These are phyloP conservation scores for Ophonus ardosiacus DNA, from an alignment of 2,888 invertebrate genomes.

Conservation along the genomic window DNA sequence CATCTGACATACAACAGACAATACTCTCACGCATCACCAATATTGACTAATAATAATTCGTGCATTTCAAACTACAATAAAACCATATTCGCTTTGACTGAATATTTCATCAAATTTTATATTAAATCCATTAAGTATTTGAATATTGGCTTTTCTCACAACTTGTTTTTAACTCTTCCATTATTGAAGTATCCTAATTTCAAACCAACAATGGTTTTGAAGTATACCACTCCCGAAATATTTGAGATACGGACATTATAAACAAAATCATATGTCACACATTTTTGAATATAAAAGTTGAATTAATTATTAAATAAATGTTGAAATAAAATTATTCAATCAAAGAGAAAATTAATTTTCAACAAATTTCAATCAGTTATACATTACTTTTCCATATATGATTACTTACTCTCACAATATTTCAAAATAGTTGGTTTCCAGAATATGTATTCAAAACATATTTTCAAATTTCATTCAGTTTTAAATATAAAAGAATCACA, in stretches of 20 bases:
- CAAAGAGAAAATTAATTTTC: conserved; percentile 46
- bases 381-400: conserved; percentile 42
- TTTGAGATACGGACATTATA: no score
- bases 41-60: neutral
- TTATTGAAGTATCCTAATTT: no score
- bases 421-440: neutral
- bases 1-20: conserved; percentile 79
- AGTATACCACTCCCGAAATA: no score
- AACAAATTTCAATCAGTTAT: conserved; percentile 66
- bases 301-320: neutral
- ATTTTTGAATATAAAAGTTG: no score
- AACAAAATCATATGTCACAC: no score
- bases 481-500: conserved; percentile 2
- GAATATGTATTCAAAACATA: neutral
- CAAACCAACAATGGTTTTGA: no score
- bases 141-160: neutral
- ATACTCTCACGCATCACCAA: conserved; percentile 70
- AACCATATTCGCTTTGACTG: neutral
- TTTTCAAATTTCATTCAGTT: conserved; percentile 17
- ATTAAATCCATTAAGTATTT: neutral
- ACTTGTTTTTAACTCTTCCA: no score
- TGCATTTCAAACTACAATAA: neutral
- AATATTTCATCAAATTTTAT: neutral
- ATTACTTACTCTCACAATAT: conserved; percentile 22
- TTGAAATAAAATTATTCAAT: neutral